Evolutionary conservation across 1,140 invertebrate species (phyloP), one percentile per base, ranked within the genome.

Genomic region (Drosophila novamexicana): DNA sequence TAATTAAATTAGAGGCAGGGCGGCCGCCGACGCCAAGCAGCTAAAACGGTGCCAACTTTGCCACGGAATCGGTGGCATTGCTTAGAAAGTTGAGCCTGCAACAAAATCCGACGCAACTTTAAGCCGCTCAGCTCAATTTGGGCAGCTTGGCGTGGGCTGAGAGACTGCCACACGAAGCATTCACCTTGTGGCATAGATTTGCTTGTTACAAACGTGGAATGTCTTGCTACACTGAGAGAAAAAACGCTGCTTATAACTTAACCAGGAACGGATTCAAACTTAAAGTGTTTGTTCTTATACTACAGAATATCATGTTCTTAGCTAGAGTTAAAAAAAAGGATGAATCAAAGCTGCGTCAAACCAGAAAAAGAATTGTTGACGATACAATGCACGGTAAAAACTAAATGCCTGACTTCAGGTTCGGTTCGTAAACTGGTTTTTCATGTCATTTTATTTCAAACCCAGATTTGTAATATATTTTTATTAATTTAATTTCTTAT

Each of bases 1-100:
- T 86, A 86, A 86, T 86, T 86, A 79, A 86, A 86, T 86, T 86
- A 79, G 83, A 79, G 69, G 47, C 75, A 78, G 70, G 37, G 64
- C 29, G 10, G 37, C 22, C 57, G 29, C 36, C 56, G 34, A 45
- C 22, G 22, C 22, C 22, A 22, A 12, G 32, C 18, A 80, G 76
- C 59, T 56, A 54, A 71, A 77, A 63, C 29, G 57, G 9, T 57
- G 52, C 45, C 57, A 45, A 39, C 37, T 45, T 53, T 47, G 56
- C 54, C 45, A 56, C 58, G 59, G 47, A 70, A 72, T 68, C 58
- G 54, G 57, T 77, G 66, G 70, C 66, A 81, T 67, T 56, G 66
- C 76, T 47, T 79, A 73, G 84, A 86, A 86, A 86, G 83, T 83
- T 57, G 40, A 73, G 56, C 50, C 29, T 37, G 10, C 34, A 18